Conservation (phyloP, 2,888 invertebrate genomes). For the Hypsopygia costalis region DNA sequence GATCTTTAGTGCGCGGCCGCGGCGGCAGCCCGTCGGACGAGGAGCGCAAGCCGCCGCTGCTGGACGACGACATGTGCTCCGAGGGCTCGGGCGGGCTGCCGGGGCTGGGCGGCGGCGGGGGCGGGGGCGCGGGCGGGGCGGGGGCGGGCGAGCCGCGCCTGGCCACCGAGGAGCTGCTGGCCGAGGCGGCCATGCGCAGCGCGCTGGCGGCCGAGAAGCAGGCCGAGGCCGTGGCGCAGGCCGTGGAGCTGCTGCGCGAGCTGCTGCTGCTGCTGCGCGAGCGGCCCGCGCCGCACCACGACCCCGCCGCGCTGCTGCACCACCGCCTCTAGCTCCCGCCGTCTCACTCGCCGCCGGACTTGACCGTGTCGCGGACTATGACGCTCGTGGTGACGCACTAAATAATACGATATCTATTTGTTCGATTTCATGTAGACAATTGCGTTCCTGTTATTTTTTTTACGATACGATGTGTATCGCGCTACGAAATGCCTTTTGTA, state of each 20-base stretch:
- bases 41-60: conserved; percentile 49
- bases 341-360: no score
- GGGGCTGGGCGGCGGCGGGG: conserved; percentile 18
- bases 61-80: conserved; percentile 63
- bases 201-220: conserved; percentile 71
- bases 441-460: no score
- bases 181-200: conserved; percentile 69
- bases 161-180: conserved; percentile 63
- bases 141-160: conserved; percentile 37
- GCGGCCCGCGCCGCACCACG: conserved; percentile 60
- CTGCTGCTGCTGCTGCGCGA: conserved; percentile 52
- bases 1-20: conserved; percentile 16
- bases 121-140: no score
- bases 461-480: no score
- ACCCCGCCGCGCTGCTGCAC: conserved; percentile 16
- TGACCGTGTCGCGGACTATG: no score
- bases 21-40: conserved; percentile 49
- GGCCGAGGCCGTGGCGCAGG: conserved; percentile 57
- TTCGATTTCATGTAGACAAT: no score
- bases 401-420: no score
- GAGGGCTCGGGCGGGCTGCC: conserved; percentile 38
- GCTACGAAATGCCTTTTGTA: no score
- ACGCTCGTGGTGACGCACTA: no score
- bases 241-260: conserved; percentile 43
- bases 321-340: no score